phyloP scores from a whole-genome alignment of 2,797 vertebrate species.

The Odontamblyopus lacepedii region DNA sequence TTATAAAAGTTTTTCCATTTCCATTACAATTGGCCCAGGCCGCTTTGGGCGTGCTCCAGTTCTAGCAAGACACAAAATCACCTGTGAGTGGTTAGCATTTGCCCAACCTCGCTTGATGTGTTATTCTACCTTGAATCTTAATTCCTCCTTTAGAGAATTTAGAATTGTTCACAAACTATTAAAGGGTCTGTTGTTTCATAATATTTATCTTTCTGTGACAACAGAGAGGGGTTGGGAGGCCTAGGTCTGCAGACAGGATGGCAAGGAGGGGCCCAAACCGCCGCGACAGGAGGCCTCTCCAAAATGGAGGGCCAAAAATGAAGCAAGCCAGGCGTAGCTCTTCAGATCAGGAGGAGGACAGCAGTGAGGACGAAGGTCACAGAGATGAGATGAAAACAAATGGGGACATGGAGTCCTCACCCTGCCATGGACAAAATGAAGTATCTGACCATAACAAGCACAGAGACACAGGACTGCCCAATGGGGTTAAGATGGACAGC shows the following conservation, averaged over 20 bases:
- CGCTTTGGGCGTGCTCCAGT: too few relatives aligned
- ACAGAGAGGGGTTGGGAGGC: slow-evolving; percentile 63
- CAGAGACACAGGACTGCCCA: slow-evolving; percentile 39
- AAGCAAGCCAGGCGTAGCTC: slow-evolving; percentile 70
- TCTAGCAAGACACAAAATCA: too few relatives aligned
- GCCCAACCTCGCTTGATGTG: too few relatives aligned
- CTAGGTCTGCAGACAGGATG: slow-evolving; percentile 57
- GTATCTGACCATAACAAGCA: slow-evolving; percentile 44
- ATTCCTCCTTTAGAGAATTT: too few relatives aligned
- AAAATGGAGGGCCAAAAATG: slow-evolving; percentile 66
- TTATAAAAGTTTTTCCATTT: too few relatives aligned
- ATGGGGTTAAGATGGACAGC: slow-evolving; percentile 52
- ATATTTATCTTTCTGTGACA: slow-evolving; percentile 12
- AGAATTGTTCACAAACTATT: too few relatives aligned
- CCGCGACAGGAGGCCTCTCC: slow-evolving; percentile 62
- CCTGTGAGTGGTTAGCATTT: too few relatives aligned
- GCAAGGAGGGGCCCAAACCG: slow-evolving; percentile 60
- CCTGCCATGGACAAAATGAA: slow-evolving; percentile 47
- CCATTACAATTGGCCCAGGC: too few relatives aligned
- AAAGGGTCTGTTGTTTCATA: too few relatives aligned
- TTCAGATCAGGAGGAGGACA: slow-evolving; percentile 73
- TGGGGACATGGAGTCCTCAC: slow-evolving; percentile 36
- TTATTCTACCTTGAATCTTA: too few relatives aligned
- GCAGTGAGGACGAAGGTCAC: slow-evolving; percentile 65
- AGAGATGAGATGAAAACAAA: slow-evolving; percentile 50